Base-by-base conservation (phyloP, 92 coral and sea anemone species). In the Montipora capitata region DNA sequence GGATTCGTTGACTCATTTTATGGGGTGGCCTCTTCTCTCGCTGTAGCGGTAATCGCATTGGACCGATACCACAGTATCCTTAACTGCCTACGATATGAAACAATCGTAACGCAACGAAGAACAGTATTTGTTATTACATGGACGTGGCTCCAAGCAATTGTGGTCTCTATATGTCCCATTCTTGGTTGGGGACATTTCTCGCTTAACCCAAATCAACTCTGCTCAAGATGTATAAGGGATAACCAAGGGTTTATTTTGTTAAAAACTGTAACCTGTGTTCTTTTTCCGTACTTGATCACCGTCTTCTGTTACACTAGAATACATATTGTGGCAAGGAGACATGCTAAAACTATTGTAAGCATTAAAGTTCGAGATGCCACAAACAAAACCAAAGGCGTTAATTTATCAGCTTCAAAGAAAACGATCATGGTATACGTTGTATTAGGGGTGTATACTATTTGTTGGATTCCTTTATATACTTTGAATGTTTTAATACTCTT, bases 1-100 rank as follows among this genome's bases (percentile, higher is more conserved):
- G 99, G 94, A 8, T 98, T 98, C 80, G 74, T 96, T 15, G 94
- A 96, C 84, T 94, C 99, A 5, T 54, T 93, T 44, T 98, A 94
- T 64, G 93, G 98, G 8, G 91, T 94, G 35, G 94, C 98, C 0
- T 80, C 98, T 2, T 96, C 99, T 38, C 86, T 98, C 44, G 92
- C 98, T 17, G 95, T 96, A 14, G 99, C 98, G 2, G 75, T 92
- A 2, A 98, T 98, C 59, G 98, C 98, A 17, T 77, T 92, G 62
- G 99, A 98, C 83, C 92, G 99, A 7, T 98, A 98, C 58, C 98
- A 96, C 77, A 92, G 98, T 7, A 98, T 98, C 16, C 93, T 98
- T 7, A 94, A 98, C 91, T 98, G 99, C 51, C 91, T 98, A 9
- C 96, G 93, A 68, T 98, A 98, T 77, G 99, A 98, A 84, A 89